A percentile compares a stretch with the other conserved stretches of the same genome.
Evolutionary conservation across 2,113 vertebrate species (phyloP).

Genomic region (Psittacula cyanocephala): DNA sequence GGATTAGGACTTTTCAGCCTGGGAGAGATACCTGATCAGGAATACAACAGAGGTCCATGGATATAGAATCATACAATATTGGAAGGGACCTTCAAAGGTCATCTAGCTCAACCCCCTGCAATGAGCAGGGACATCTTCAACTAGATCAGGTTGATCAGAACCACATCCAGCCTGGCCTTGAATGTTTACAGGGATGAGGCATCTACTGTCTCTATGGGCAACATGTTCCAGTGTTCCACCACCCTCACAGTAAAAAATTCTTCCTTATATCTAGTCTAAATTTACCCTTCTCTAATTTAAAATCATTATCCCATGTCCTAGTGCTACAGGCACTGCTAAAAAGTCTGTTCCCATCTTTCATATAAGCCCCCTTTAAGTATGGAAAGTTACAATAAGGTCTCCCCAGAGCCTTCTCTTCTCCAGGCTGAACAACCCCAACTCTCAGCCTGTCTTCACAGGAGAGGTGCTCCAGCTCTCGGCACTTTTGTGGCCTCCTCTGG

Average conservation of each 20-base stretch:
- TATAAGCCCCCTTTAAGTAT: not conserved
- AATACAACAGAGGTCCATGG: not conserved
- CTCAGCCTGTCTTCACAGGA: not conserved
- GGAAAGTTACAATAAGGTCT: not conserved
- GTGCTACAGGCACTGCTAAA: not conserved
- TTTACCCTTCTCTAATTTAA: not conserved
- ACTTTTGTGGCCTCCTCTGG: not conserved
- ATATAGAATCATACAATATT: not conserved
- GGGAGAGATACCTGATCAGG: not conserved
- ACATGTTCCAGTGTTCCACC: not conserved
- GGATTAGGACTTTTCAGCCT: not conserved
- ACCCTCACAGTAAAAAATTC: not conserved
- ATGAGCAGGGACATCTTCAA: not conserved
- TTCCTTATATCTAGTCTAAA: not conserved
- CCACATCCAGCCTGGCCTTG: not conserved
- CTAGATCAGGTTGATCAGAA: not conserved
- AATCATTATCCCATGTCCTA: not conserved
- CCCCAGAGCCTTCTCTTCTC: not conserved
- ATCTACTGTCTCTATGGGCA: not conserved
- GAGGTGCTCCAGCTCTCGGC: not conserved
- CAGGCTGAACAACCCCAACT: not conserved
- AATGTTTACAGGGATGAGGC: not conserved
- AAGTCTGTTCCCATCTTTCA: not conserved
- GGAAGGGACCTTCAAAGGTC: not conserved
- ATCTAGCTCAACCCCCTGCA: not conserved